phyloP scores from a whole-genome alignment of 2,113 vertebrate genomes.

The Ameiurus melas region DNA sequence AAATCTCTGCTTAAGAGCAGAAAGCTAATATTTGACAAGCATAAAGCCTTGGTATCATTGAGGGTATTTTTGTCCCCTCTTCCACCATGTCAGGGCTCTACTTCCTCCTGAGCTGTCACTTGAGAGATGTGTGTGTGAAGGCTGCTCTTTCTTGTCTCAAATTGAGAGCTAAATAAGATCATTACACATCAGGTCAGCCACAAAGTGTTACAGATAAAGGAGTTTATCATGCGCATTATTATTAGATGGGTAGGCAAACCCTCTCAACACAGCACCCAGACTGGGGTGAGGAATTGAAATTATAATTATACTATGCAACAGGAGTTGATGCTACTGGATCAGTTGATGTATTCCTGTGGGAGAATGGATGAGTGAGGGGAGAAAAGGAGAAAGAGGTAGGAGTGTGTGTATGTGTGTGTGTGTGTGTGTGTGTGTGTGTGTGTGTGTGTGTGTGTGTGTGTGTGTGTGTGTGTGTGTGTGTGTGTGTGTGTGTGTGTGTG shows the following conservation, averaged over 20 bases:
- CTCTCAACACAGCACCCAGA: background rate
- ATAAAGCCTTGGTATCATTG: slow-evolving; percentile 18
- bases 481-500: background rate
- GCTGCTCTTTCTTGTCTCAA: slow-evolving; percentile 7
- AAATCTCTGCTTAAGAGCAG: slow-evolving; percentile 5
- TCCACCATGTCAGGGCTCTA: slow-evolving; percentile 40
- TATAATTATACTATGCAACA: background rate
- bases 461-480: background rate
- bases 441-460: background rate
- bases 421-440: background rate
- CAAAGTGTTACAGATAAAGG: slow-evolving; percentile 5
- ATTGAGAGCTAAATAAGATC: slow-evolving; percentile 25
- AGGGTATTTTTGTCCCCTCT: slow-evolving; percentile 48
- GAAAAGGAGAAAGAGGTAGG: background rate
- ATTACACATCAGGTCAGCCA: slow-evolving; percentile 24
- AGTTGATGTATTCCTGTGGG: background rate
- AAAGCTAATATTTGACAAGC: slow-evolving; percentile 22
- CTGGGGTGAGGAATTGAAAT: background rate
- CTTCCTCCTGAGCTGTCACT: slow-evolving; percentile 35
- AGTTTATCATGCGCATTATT: background rate
- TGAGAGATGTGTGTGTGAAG: slow-evolving; percentile 29
- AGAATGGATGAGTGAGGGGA: background rate
- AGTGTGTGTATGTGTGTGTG: background rate
- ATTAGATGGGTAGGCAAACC: background rate
- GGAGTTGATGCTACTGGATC: background rate